Conservation (phyloP, 2,888 invertebrate species). For the Opisthograptis luteolata region DNA sequence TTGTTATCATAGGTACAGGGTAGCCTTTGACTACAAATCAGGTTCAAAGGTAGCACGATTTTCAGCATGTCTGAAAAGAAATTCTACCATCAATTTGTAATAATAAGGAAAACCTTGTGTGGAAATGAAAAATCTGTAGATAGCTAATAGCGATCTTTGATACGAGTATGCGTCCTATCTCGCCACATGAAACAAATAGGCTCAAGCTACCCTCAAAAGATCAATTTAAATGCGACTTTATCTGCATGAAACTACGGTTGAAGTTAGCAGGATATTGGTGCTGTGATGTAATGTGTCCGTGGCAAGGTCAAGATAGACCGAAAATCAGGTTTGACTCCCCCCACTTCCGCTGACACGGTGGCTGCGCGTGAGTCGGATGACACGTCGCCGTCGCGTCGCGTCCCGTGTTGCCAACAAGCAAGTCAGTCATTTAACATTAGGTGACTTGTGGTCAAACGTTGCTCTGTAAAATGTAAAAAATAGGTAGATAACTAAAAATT, state of each 20-base stretch:
- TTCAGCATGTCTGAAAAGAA: conserved; percentile 20
- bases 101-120: conserved; percentile 74
- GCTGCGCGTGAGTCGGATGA: conserved; percentile 40
- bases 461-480: too few relatives aligned
- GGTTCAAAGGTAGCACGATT: too few relatives aligned
- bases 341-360: conserved; percentile 41
- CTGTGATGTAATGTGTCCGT: conserved; percentile 78
- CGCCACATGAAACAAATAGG: conserved; percentile 38
- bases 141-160: conserved; percentile 60
- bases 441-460: too few relatives aligned
- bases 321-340: conserved; percentile 78
- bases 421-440: too few relatives aligned
- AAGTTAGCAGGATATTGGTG: conserved; percentile 53
- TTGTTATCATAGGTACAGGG: too few relatives aligned
- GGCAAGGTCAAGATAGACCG: conserved; percentile 82
- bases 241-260: neutral
- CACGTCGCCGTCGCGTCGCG: too few relatives aligned
- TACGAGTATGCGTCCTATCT: conserved; percentile 61
- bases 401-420: too few relatives aligned
- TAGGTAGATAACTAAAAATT: too few relatives aligned
- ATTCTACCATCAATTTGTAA: conserved; percentile 43
- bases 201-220: conserved; percentile 5
- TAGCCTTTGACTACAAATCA: too few relatives aligned
- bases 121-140: conserved; percentile 82
- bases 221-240: conserved; percentile 36